phyloP scores from a whole-genome alignment of 2,888 invertebrate genomes.

The Campopleginae sp. region DNA sequence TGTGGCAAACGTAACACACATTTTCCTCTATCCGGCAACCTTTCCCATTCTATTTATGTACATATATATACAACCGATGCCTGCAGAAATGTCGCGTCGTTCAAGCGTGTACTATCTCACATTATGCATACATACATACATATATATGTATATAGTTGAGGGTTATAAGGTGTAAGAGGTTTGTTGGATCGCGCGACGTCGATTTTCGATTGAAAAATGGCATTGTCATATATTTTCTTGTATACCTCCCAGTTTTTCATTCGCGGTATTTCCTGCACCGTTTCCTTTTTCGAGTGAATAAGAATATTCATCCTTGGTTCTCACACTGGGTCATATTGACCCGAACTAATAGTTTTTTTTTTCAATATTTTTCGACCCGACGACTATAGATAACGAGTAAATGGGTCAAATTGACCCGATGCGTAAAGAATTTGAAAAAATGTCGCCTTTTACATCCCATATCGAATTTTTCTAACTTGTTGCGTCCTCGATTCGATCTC shows the following conservation, averaged over 20 bases:
- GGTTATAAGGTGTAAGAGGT: constrained; percentile 5
- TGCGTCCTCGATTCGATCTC: not conserved
- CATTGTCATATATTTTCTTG: constrained; percentile 22
- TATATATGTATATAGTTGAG: not conserved
- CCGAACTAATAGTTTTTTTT: too few species aligned
- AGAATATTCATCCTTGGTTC: too few species aligned
- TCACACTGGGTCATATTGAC: too few species aligned
- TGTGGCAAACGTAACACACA: constrained; percentile 24
- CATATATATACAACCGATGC: constrained; percentile 9
- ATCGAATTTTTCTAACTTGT: not conserved
- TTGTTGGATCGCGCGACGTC: constrained; percentile 51
- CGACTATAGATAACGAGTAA: too few species aligned
- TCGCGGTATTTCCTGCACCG: not conserved
- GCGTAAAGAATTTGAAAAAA: not conserved
- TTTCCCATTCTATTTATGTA: constrained; percentile 47
- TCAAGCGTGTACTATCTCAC: constrained; percentile 34
- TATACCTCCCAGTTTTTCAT: not conserved
- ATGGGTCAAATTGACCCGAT: too few species aligned
- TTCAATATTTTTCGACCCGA: too few species aligned
- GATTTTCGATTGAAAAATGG: constrained; percentile 59
- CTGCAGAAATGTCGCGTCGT: constrained; percentile 38
- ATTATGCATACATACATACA: constrained; percentile 21
- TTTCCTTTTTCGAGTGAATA: not conserved
- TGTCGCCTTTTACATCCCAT: not conserved
- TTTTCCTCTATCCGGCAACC: constrained; percentile 37